Conservation (phyloP, 2,797 vertebrate species). For the Catamblyrhynchus diadema region DNA sequence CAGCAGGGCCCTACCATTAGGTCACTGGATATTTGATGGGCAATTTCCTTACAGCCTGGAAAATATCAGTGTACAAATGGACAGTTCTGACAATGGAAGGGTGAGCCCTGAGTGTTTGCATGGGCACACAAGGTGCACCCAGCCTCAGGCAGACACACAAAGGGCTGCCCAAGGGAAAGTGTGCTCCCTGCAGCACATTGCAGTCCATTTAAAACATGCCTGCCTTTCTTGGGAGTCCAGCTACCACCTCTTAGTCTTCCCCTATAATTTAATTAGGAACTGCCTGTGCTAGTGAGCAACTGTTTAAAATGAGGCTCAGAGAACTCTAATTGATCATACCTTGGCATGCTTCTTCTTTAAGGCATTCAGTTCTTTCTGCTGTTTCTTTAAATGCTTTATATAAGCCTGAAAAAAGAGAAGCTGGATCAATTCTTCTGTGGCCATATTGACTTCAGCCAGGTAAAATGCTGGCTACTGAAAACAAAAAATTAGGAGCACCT, state of each 20-base stretch:
- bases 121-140: too few relatives aligned
- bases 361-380: constrained; percentile 91
- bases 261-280: background rate
- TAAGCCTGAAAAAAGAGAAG: constrained; percentile 81
- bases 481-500: background rate
- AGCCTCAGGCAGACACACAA: too few relatives aligned
- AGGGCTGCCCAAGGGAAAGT: too few relatives aligned
- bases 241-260: background rate
- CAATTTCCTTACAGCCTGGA: background rate
- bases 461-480: background rate
- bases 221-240: background rate
- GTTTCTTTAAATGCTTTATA: constrained; percentile 95
- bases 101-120: too few relatives aligned
- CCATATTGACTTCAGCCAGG: background rate
- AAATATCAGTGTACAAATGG: background rate
- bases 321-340: constrained; percentile 72
- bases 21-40: background rate
- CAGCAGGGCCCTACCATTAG: constrained; percentile 49
- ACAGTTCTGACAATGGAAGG: background rate
- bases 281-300: background rate
- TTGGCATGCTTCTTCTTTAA: constrained; percentile 97
- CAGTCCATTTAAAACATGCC: background rate
- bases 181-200: too few relatives aligned
- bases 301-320: background rate
- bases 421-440: background rate